A percentile compares a stretch with the other conserved stretches of the same genome.
Conservation (phyloP, 2,797 vertebrate species). For the Mionectes olivaceus region DNA sequence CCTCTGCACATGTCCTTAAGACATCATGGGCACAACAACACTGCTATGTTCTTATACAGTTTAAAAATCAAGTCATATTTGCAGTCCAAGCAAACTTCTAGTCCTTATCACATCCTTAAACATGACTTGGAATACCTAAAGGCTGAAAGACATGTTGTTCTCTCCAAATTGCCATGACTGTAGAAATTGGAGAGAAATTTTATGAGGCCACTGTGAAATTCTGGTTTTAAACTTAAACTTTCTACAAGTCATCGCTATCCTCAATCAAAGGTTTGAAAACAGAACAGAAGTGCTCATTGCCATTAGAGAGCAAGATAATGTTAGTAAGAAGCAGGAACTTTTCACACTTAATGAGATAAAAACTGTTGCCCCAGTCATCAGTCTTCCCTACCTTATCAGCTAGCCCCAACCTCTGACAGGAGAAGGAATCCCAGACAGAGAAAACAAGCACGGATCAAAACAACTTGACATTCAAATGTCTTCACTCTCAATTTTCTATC, state of each 20-base stretch:
- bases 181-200: background rate
- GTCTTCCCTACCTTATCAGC: background rate
- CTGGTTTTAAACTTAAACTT: background rate
- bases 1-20: background rate
- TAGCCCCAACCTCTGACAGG: background rate
- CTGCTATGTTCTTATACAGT: background rate
- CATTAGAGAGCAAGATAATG: background rate
- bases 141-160: fast-evolving
- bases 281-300: background rate
- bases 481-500: background rate
- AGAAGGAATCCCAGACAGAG: background rate
- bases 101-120: background rate
- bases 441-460: background rate
- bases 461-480: background rate
- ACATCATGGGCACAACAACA: background rate
- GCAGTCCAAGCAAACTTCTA: background rate
- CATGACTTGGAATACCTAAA: background rate
- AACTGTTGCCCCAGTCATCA: background rate
- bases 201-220: background rate
- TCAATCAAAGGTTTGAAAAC: background rate
- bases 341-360: background rate
- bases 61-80: background rate
- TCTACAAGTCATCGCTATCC: background rate
- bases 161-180: background rate
- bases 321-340: background rate